Conservation (phyloP, 2,797 vertebrate genomes). For the Lerista edwardsae region DNA sequence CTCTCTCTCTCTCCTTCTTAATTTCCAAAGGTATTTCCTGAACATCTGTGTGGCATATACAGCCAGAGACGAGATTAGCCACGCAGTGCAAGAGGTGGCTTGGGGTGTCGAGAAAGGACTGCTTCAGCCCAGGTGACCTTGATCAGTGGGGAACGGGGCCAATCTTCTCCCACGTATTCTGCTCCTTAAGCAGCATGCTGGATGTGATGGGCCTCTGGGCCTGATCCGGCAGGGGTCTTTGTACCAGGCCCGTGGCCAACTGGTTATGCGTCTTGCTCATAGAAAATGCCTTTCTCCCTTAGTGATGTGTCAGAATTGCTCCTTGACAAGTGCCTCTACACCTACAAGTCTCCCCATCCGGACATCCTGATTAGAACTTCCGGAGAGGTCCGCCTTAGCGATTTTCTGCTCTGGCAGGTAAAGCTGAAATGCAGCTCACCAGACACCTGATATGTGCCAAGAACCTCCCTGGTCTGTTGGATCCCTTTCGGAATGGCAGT, state of each 20-base stretch:
- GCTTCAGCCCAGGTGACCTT: conserved; percentile 89
- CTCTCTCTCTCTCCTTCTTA: neutral
- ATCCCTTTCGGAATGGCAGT: neutral
- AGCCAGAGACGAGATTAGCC: conserved; percentile 93
- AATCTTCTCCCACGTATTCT: too few species aligned
- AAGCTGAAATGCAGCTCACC: conserved; percentile 7
- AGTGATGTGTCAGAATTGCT: conserved; percentile 93
- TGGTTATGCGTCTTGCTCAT: neutral
- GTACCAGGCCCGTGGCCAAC: neutral
- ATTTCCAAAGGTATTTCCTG: conserved; percentile 88
- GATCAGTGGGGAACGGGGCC: too few species aligned
- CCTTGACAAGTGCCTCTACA: conserved; percentile 94
- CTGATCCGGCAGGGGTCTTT: neutral
- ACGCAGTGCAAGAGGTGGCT: conserved; percentile 94
- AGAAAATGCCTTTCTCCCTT: conserved; percentile 18
- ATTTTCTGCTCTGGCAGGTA: conserved; percentile 99
- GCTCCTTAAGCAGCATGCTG: neutral
- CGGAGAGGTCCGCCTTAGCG: conserved; percentile 95
- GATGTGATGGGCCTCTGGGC: too few species aligned
- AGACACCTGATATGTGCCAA: too few species aligned
- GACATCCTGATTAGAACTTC: conserved; percentile 97
- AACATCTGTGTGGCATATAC: conserved; percentile 98
- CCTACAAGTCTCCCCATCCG: conserved; percentile 91
- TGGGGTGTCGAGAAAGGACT: conserved; percentile 95
- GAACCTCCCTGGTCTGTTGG: neutral